Conservation (phyloP, 1,140 invertebrate genomes). For the Drosophila chauvacae region DNA sequence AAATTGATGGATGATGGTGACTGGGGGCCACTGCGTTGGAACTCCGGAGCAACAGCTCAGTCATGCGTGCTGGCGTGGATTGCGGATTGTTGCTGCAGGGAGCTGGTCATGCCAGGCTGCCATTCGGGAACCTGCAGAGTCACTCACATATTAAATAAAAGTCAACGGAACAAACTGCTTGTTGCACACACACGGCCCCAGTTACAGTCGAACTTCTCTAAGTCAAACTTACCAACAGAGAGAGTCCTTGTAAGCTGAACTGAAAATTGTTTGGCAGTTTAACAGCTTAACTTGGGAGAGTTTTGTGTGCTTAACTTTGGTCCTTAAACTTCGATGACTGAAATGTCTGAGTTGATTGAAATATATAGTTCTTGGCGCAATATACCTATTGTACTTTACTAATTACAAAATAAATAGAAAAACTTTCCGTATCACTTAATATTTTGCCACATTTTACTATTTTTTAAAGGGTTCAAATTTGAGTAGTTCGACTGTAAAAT, state of each 20-base stretch:
- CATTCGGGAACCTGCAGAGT: conserved; percentile 47
- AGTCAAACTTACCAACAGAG: conserved; percentile 1
- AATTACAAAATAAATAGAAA: neutral
- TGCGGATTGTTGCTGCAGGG: conserved; percentile 30
- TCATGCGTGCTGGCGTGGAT: conserved; percentile 56
- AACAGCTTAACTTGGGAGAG: conserved; percentile 15
- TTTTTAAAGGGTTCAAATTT: neutral
- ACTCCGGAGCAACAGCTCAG: conserved; percentile 36
- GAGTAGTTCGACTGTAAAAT: conserved; percentile 9
- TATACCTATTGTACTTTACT: neutral
- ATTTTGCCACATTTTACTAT: neutral
- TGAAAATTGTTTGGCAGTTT: conserved; percentile 18
- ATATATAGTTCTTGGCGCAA: neutral
- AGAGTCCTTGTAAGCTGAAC: neutral
- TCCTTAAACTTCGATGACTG: conserved; percentile 1
- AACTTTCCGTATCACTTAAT: neutral
- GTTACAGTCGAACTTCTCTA: conserved; percentile 31
- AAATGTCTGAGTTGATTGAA: neutral
- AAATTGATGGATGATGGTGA: conserved; percentile 68
- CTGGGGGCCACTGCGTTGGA: conserved; percentile 16
- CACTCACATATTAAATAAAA: conserved; percentile 52
- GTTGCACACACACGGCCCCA: conserved; percentile 44
- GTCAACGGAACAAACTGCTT: conserved; percentile 49
- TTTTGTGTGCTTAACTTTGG: neutral
- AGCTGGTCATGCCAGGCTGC: conserved; percentile 16